These are phyloP conservation scores for Eupithecia pulchellata DNA, from an alignment of 2,888 invertebrate species.

Conservation along the genomic window DNA sequence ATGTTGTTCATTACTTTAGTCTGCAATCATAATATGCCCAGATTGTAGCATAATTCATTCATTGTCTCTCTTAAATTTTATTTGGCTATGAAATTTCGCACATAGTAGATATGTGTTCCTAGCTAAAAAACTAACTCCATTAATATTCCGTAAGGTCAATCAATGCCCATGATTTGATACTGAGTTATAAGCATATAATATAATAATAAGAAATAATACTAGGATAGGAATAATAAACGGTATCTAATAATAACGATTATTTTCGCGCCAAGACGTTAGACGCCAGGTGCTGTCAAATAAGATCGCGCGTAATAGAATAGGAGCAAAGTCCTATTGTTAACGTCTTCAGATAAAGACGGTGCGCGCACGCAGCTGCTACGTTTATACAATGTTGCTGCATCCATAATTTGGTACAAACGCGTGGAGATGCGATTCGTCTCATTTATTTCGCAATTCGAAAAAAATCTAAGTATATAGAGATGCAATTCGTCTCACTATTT, in stretches of 20 bases:
- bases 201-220: not conserved
- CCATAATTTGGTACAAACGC: not conserved
- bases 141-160: no score
- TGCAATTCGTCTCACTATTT: no score
- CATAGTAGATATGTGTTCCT: no score
- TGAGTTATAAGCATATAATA: no score
- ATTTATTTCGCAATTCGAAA: not conserved
- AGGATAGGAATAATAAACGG: not conserved
- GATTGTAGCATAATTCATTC: not conserved
- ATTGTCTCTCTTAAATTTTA: not conserved
- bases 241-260: not conserved
- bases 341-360: not conserved
- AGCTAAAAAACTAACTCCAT: no score
- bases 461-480: no score
- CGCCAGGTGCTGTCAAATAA: conserved; percentile 12
- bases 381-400: conserved; percentile 3
- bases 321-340: conserved; percentile 5
- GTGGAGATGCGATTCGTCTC: not conserved
- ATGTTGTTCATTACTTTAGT: not conserved
- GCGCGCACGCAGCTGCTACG: not conserved
- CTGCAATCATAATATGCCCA: not conserved
- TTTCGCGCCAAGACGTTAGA: conserved; percentile 1
- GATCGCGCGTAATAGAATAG: conserved; percentile 8
- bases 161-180: no score
- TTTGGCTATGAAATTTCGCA: no score